Percentiles rank a stretch among this genome's conserved stretches.
Conservation (phyloP, 1,140 invertebrate genomes). For the Carposina sasakii region DNA sequence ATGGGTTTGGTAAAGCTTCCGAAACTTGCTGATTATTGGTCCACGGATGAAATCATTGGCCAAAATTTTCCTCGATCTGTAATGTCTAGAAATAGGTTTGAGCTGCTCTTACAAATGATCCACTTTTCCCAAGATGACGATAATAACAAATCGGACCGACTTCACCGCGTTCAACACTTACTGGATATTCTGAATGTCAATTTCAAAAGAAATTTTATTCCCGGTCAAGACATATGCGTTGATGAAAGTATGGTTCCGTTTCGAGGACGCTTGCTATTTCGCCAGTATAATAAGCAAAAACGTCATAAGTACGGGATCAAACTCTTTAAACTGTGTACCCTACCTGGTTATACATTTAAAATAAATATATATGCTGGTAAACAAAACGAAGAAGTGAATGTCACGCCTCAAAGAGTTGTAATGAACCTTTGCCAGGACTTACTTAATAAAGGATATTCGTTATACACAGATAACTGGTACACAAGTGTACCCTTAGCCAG, state of each 20-base stretch:
- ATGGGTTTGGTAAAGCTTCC: too few relatives aligned
- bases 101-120: too few relatives aligned
- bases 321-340: slow-evolving; percentile 14
- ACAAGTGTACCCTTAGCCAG: slow-evolving; percentile 17
- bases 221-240: slow-evolving; percentile 5
- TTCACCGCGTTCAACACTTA: too few relatives aligned
- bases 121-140: too few relatives aligned
- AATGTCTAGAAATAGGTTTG: too few relatives aligned
- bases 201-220: too few relatives aligned
- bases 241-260: slow-evolving; percentile 16
- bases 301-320: slow-evolving; percentile 16
- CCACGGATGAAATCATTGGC: too few relatives aligned
- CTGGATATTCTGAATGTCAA: too few relatives aligned
- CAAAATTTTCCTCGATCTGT: too few relatives aligned
- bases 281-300: slow-evolving; percentile 11
- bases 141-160: too few relatives aligned
- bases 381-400: slow-evolving; percentile 3
- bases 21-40: too few relatives aligned
- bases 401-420: slow-evolving; percentile 9
- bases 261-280: slow-evolving; percentile 8
- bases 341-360: slow-evolving; percentile 12
- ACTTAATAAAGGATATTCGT: slow-evolving; percentile 4
- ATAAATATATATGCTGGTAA: slow-evolving; percentile 12
- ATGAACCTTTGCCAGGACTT: slow-evolving; percentile 3
- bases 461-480: slow-evolving; percentile 13